These are phyloP conservation scores for Rhinogobio ventralis DNA, from an alignment of 2,797 vertebrate species.

Conservation along the genomic window DNA sequence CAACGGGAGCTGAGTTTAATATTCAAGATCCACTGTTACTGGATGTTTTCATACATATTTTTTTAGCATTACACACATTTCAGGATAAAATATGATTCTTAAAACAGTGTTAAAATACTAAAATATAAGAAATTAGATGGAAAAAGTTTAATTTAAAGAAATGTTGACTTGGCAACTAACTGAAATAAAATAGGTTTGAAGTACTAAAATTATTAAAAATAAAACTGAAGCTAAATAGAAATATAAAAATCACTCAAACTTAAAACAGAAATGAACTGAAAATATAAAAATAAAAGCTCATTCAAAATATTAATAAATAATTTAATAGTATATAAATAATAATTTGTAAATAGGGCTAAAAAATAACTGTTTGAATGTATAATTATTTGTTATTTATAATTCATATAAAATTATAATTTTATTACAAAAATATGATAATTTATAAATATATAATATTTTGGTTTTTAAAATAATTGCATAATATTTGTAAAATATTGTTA, in stretches of 20 bases:
- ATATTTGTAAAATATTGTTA: background rate
- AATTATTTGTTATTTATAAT: background rate
- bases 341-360: background rate
- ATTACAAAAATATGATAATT: background rate
- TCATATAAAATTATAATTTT: too few relatives aligned
- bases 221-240: background rate
- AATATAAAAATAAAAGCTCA: background rate
- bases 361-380: background rate
- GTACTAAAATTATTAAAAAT: background rate
- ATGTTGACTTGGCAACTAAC: background rate
- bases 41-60: background rate
- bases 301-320: background rate
- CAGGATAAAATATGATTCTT: background rate
- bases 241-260: background rate
- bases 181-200: background rate
- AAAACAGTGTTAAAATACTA: background rate
- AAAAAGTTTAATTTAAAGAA: background rate
- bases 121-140: background rate
- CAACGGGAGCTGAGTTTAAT: background rate
- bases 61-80: background rate
- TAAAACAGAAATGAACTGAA: background rate
- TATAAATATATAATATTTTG: background rate
- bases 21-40: background rate
- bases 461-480: background rate
- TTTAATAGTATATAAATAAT: background rate